Base-by-base conservation (phyloP, 2,888 invertebrate species). In the Ornithoptera alexandrae region DNA sequence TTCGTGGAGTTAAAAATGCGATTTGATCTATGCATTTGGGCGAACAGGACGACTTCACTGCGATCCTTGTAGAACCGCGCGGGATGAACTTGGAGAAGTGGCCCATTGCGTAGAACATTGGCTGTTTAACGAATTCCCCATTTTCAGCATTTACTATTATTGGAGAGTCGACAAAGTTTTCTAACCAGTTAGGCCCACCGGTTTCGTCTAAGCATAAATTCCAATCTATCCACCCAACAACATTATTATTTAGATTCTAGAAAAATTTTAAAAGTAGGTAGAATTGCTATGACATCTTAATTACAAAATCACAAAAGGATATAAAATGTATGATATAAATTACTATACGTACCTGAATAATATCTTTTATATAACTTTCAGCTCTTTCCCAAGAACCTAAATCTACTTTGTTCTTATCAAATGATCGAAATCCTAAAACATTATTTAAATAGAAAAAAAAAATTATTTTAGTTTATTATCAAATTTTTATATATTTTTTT, bases 211-310 rank as follows among this genome's bases (percentile, higher is more conserved):
- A 85, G 12, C 95, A 96, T 68, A 98, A 83, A 86, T 98, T 98
- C 98, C 98, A 98, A 82, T 98, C 98, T 0, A 97, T 90, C 97
- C 98, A 98, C 2, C 97, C 98, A 24, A 93, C 92, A 0, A 95
- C 94, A 89, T 95, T 95, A 84, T 97, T 93, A 74, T 95, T 94
- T 17, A 97, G 81, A 83, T 97, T 95, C 94, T 96, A 58, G 12
- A 58, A 58, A 12, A 58, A n/a, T 8, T 58, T 22, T 24, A 22
- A 22, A 58, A 4, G 10, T 20, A 57, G 50, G 5, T 50, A 50
- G 0, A 46, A 46, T 15, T 17, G 5, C 17, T 50, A 15, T 50
- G 18, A 17, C 17, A 50, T 1, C 5, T 50, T 18, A 12, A 17
- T 17, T 50, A 50, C 50, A 50, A 1, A 50, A 50, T 50, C 15